Base-by-base conservation (phyloP, 2,888 invertebrate genomes). In the Molorchus minor region DNA sequence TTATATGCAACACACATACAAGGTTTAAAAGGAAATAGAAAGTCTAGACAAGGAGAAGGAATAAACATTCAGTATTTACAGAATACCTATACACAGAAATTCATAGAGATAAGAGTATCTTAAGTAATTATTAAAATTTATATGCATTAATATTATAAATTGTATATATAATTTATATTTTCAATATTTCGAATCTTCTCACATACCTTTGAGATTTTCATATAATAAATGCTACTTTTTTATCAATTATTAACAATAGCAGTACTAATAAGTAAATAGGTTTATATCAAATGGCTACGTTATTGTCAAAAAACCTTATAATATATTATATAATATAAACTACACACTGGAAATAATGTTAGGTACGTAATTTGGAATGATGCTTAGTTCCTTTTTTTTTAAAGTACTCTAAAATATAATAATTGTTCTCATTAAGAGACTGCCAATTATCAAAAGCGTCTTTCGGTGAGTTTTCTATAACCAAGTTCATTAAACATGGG, bases 351-450 rank as follows among this genome's bases (percentile, higher is more conserved):
- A 79, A 79, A 75, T 76, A 72, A 79, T 72, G 62, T 75, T 77
- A 80, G 80, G 80, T 81, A 81, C 80, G 71, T 74, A 80, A 79
- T 80, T 80, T 81, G 81, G 81, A 81, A 81, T 81, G 81, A 75
- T 77, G 77, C 63, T 67, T 65, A 63, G 44, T 59, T 60, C 10
- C 46, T 44, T 40, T 33, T 21, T 54, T 30, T 35, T 49, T 53
- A 57, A 56, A 57, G 16, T 62, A 62, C 52, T 64, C 61, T 62
- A 66, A 68, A 65, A 65, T 62, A 59, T 52, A 52, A n/a, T n/a
- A n/a, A n/a, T n/a, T n/a, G n/a, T n/a, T n/a, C n/a, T n/a, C n/a
- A n/a, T n/a, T n/a, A n/a, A n/a, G 16, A 47, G 10, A 19, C 17
- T 35, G 3, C 19, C 12, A 57, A 47, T 21, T 20, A 33, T 57